These are phyloP conservation scores for Platycnemis pennipes DNA, from an alignment of 2,888 invertebrate genomes.

Conservation along the genomic window DNA sequence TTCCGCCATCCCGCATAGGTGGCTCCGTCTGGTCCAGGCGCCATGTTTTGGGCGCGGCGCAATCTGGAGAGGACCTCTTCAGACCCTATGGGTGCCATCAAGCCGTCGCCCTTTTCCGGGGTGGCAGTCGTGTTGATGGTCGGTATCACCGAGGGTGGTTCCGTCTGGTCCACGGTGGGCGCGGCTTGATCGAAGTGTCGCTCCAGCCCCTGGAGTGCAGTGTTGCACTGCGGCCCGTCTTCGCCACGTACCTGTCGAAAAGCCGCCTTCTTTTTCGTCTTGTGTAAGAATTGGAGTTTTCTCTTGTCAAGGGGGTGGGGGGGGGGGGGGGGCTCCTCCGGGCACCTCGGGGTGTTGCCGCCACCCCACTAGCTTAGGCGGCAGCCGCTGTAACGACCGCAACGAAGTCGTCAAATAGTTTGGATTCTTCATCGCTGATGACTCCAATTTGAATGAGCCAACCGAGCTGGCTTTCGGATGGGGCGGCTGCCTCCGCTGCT, in stretches of 20 bases:
- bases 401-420: not conserved
- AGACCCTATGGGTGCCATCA: too few species aligned
- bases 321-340: too few species aligned
- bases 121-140: too few species aligned
- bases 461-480: not conserved
- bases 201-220: not conserved
- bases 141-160: too few species aligned
- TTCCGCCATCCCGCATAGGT: conserved; percentile 71
- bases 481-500: not conserved
- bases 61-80: too few species aligned
- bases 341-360: not conserved
- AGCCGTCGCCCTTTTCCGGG: too few species aligned
- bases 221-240: not conserved
- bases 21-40: conserved; percentile 74
- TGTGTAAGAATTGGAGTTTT: not conserved
- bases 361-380: not conserved
- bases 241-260: not conserved
- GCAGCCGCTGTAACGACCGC: not conserved
- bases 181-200: not conserved
- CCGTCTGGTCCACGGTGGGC: too few species aligned
- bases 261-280: not conserved
- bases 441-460: not conserved
- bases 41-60: conserved; percentile 68
- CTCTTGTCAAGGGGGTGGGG: not conserved
- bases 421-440: not conserved